Evolutionary conservation across 1,140 invertebrate genomes (phyloP), one percentile per base, ranked within the genome.

Genomic region (Episyrphus balteatus): DNA sequence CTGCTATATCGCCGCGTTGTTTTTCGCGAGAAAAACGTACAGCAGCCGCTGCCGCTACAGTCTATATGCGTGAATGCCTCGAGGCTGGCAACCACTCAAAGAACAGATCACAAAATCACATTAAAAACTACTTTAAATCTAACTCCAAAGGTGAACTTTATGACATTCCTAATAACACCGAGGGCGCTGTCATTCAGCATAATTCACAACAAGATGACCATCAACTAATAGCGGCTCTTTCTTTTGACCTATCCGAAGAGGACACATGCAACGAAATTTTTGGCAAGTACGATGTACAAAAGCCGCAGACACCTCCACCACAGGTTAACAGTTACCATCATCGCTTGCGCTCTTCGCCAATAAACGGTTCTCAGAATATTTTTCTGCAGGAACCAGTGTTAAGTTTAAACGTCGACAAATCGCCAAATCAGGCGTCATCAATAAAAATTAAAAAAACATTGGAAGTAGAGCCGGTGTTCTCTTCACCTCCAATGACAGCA

Each of bases 351-450:
- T 47, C 31, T 37, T 50, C 56, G 58, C 43, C 54, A 58, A 39
- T 63, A 57, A 36, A 54, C 58, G 40, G 55, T 58, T 46, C 59
- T 55, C 43, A 65, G 57, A 67, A 67, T 46, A 61, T 67, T 43
- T 68, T 68, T 48, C 46, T 68, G 37, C 65, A 68, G 46, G 62
- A 65, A 39, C 66, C 66, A 0, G 65, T 68, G 30, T 52, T 68
- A 6, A 66, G 55, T 6, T 48, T 68, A 14, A 61, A 68, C 43
- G 59, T 68, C 6, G 66, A 68, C 51, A 66, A 66, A 30, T 61
- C 59, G 15, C 65, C 57, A 47, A 68, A 61, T 46, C 67, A 66
- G 48, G 58, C 66, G 2, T 62, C 66, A 33, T 63, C 55, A 36
- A 64, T 68, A 17, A 62, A 63, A 42, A 68, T 68, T 14, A 68